These are phyloP conservation scores for Bibio marci DNA, from an alignment of 2,888 invertebrate genomes.

Conservation along the genomic window DNA sequence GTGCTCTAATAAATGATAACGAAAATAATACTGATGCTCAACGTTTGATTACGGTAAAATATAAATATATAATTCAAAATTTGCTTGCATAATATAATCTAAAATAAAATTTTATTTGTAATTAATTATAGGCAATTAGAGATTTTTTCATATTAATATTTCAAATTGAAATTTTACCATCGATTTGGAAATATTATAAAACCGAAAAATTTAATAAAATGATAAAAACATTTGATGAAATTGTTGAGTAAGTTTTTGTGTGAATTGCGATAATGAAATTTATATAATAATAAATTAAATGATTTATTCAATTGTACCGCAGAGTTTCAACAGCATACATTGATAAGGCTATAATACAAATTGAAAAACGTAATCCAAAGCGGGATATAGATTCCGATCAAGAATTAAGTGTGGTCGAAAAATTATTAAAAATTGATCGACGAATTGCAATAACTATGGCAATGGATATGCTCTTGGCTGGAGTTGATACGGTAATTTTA, in stretches of 20 bases:
- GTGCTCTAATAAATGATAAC: conserved; percentile 13
- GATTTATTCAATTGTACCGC: background rate
- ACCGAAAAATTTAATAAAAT: conserved; percentile 21
- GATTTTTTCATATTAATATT: conserved; percentile 5
- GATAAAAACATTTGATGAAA: conserved; percentile 23
- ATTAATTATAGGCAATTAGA: conserved; percentile 5
- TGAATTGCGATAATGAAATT: background rate
- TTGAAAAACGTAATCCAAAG: conserved; percentile 13
- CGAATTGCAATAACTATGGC: conserved; percentile 36
- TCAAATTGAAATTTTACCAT: conserved; percentile 21
- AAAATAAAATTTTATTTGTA: too few relatives aligned
- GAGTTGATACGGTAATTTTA: conserved; percentile 37
- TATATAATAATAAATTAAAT: background rate
- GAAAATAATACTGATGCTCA: background rate
- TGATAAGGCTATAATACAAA: conserved; percentile 20
- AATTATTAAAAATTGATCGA: conserved; percentile 37
- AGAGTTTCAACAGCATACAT: conserved; percentile 15
- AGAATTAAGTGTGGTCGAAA: conserved; percentile 39
- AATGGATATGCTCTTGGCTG: conserved; percentile 39
- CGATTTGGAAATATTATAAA: conserved; percentile 19
- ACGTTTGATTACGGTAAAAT: conserved; percentile 1
- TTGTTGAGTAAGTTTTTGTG: conserved; percentile 22
- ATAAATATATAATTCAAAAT: too few relatives aligned
- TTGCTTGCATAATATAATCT: too few relatives aligned
- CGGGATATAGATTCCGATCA: conserved; percentile 16